Conservation (phyloP, 2,888 invertebrate species). For the Ophioninae sp. region DNA sequence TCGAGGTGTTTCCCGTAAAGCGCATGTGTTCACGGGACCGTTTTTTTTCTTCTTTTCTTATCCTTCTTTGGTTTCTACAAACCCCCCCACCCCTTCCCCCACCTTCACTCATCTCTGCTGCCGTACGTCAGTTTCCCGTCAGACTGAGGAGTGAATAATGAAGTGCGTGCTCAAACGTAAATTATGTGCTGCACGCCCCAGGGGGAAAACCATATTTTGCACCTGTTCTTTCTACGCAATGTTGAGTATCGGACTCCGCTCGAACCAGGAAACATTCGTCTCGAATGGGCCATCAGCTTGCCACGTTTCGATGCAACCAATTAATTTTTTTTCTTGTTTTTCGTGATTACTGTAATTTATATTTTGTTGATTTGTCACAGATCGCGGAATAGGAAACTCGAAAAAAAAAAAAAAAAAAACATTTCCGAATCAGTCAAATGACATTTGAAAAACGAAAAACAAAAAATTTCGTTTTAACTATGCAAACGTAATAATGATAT, state of each 20-base stretch:
- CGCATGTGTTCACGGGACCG: slow-evolving; percentile 13
- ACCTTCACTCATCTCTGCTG: slow-evolving; percentile 1
- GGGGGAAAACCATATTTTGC: neutral
- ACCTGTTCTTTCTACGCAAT: neutral
- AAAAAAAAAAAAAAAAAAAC: too few relatives aligned
- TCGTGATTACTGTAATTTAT: too few relatives aligned
- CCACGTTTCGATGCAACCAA: too few relatives aligned
- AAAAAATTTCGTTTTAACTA: too few relatives aligned
- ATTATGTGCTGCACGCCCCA: slow-evolving; percentile 26
- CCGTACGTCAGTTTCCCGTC: slow-evolving; percentile 53
- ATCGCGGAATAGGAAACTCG: too few relatives aligned
- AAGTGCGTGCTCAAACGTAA: slow-evolving; percentile 61
- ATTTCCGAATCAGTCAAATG: too few relatives aligned
- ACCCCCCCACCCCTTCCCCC: too few relatives aligned
- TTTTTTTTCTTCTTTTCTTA: slow-evolving; percentile 29
- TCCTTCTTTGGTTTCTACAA: slow-evolving; percentile 30
- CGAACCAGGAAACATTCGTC: neutral
- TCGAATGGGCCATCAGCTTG: too few relatives aligned
- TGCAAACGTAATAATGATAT: too few relatives aligned
- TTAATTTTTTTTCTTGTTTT: too few relatives aligned
- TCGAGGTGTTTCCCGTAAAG: slow-evolving; percentile 39
- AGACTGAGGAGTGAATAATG: slow-evolving; percentile 55
- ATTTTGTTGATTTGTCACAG: too few relatives aligned
- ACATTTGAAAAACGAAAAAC: too few relatives aligned
- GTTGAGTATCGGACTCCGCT: neutral